Evolutionary conservation across 2,113 vertebrate species (phyloP).

Genomic region (Odobenus rosmarus): DNA sequence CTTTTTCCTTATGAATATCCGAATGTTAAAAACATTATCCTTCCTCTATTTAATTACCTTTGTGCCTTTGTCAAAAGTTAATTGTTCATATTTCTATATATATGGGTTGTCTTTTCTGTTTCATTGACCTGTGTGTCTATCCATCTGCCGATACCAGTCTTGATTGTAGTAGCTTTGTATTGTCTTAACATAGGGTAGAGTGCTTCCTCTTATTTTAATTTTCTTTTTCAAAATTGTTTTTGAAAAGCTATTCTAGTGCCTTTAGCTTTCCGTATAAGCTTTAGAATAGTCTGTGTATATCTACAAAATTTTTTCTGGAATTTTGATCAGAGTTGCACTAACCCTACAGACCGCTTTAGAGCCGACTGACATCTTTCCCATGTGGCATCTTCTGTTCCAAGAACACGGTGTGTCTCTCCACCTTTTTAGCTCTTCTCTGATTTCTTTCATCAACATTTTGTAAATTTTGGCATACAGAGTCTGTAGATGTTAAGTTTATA

Average conservation of each 20-base stretch:
- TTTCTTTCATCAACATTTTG: neutral
- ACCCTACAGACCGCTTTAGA: neutral
- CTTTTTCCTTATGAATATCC: neutral
- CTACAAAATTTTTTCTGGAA: neutral
- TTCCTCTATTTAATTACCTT: neutral
- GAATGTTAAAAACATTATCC: neutral
- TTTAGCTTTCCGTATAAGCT: neutral
- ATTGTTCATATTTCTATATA: accelerated
- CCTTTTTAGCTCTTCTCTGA: neutral
- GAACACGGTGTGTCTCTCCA: neutral
- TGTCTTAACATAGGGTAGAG: neutral
- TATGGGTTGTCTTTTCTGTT: neutral
- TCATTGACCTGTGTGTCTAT: neutral
- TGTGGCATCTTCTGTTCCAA: accelerated
- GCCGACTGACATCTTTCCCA: neutral
- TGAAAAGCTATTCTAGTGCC: neutral
- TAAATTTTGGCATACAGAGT: neutral
- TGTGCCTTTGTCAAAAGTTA: neutral
- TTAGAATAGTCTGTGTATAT: neutral
- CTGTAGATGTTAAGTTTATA: neutral
- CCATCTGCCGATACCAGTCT: too few species aligned
- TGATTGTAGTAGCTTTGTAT: neutral
- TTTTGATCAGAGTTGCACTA: neutral
- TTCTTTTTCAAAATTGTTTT: neutral
- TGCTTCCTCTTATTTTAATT: neutral